A percentile compares a stretch with the other conserved stretches of the same genome.
These are phyloP conservation scores for Scrobipalpa costella DNA, from an alignment of 2,888 invertebrate genomes.

Conservation along the genomic window DNA sequence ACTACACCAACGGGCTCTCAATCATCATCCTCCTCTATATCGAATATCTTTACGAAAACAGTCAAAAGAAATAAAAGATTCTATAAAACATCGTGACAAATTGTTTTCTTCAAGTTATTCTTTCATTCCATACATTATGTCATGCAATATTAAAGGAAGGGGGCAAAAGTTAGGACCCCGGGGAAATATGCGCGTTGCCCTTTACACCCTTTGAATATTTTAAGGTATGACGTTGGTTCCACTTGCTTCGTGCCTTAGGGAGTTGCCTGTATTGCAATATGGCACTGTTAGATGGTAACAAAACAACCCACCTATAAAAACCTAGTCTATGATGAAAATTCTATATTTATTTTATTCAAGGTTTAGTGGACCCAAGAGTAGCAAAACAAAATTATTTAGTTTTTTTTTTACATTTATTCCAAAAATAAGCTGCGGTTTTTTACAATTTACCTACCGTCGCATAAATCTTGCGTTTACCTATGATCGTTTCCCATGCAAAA, in stretches of 20 bases:
- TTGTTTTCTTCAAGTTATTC: constrained; percentile 22
- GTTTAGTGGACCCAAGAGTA: too few species aligned
- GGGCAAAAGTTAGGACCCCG: constrained; percentile 54
- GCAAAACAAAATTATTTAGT: too few species aligned
- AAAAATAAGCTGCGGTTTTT: too few species aligned
- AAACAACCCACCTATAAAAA: too few species aligned
- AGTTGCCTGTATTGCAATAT: constrained; percentile 1
- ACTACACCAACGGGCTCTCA: too few species aligned
- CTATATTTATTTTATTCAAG: neutral
- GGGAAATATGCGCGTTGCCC: constrained; percentile 77
- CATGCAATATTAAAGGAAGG: constrained; percentile 37
- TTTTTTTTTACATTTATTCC: too few species aligned
- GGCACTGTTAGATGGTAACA: neutral
- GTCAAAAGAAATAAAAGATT: neutral
- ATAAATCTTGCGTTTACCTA: too few species aligned
- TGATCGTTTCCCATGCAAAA: neutral
- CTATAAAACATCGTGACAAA: constrained; percentile 15
- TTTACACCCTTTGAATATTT: constrained; percentile 79
- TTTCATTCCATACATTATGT: constrained; percentile 19
- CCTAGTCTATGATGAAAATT: too few species aligned
- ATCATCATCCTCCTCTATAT: too few species aligned
- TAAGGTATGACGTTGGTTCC: constrained; percentile 54
- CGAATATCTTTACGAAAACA: neutral
- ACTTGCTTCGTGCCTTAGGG: constrained; percentile 30
- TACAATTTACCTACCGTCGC: too few species aligned